A percentile compares a stretch with the other conserved stretches of the same genome.
phyloP scores from a whole-genome alignment of 2,797 vertebrate species.

The Danio albolineatus region DNA sequence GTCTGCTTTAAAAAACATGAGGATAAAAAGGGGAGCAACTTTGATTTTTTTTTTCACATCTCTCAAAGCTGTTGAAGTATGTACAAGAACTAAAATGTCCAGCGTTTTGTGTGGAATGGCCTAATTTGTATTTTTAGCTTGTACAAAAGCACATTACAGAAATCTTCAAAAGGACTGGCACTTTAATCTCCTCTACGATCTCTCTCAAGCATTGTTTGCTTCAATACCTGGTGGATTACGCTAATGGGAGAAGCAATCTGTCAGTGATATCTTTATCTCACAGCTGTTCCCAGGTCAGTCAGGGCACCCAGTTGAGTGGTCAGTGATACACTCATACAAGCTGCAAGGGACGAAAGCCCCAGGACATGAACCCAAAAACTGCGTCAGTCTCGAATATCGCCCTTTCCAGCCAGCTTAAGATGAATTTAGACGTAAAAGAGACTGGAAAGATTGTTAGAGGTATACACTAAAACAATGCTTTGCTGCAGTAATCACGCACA shows the following conservation, averaged over 20 bases:
- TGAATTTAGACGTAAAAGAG: slow-evolving; percentile 27
- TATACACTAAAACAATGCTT: slow-evolving; percentile 10
- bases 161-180: slow-evolving; percentile 25
- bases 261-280: slow-evolving; percentile 41
- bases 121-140: slow-evolving; percentile 37
- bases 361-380: slow-evolving; percentile 34
- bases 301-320: slow-evolving; percentile 41
- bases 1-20: slow-evolving; percentile 52
- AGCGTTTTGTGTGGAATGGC: slow-evolving; percentile 14
- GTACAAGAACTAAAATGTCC: slow-evolving; percentile 40
- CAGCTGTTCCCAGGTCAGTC: slow-evolving; percentile 49
- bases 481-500: slow-evolving; percentile 2
- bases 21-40: slow-evolving; percentile 45
- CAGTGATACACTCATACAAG: slow-evolving; percentile 38
- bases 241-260: slow-evolving; percentile 47
- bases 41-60: slow-evolving; percentile 37
- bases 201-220: slow-evolving; percentile 34
- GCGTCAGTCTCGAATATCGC: slow-evolving; percentile 31
- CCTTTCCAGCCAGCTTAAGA: slow-evolving; percentile 11
- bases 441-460: not conserved
- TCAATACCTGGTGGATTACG: slow-evolving; percentile 41
- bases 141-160: slow-evolving; percentile 19
- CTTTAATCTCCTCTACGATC: slow-evolving; percentile 13
- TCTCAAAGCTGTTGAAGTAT: slow-evolving; percentile 40
- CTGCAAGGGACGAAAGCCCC: slow-evolving; percentile 26